phyloP scores from a whole-genome alignment of 1,140 invertebrate species.

The Pseudomyrmex pallidus region DNA sequence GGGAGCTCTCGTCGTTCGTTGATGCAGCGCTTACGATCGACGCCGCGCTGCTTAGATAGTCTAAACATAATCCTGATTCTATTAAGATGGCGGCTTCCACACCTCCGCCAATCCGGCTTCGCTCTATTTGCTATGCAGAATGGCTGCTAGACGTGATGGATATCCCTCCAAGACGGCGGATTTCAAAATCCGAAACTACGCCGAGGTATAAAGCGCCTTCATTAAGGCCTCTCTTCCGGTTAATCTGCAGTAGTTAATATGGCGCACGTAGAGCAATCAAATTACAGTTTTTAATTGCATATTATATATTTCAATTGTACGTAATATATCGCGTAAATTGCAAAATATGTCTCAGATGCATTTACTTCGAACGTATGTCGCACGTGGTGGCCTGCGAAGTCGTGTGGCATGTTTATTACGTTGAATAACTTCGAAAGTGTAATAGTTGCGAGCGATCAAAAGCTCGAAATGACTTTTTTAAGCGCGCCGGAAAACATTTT shows the following conservation, averaged over 20 bases:
- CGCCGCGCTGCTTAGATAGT: slow-evolving; percentile 59
- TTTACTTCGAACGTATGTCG: no score
- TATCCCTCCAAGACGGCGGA: slow-evolving; percentile 49
- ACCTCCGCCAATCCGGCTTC: slow-evolving; percentile 29
- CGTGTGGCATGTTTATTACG: no score
- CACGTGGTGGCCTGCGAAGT: no score
- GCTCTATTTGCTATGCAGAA: slow-evolving; percentile 69
- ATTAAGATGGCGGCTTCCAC: slow-evolving; percentile 72
- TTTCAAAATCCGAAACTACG: slow-evolving; percentile 50
- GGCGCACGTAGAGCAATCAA: no score
- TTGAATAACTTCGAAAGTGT: not conserved
- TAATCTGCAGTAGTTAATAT: no score
- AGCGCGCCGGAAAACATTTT: slow-evolving; percentile 28
- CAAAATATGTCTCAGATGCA: no score
- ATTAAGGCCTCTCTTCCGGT: slow-evolving; percentile 42
- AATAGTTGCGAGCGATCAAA: slow-evolving; percentile 3
- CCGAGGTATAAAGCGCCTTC: slow-evolving; percentile 54
- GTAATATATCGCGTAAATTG: no score
- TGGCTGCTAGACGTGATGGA: slow-evolving; percentile 62
- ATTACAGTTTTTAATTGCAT: no score
- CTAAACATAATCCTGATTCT: slow-evolving; percentile 73
- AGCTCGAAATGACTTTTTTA: slow-evolving; percentile 51
- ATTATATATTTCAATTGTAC: no score
- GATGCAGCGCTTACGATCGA: not conserved
- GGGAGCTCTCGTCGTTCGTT: not conserved